Evolutionary conservation across 2,113 vertebrate genomes (phyloP).

Genomic region (Pteronura brasiliensis): DNA sequence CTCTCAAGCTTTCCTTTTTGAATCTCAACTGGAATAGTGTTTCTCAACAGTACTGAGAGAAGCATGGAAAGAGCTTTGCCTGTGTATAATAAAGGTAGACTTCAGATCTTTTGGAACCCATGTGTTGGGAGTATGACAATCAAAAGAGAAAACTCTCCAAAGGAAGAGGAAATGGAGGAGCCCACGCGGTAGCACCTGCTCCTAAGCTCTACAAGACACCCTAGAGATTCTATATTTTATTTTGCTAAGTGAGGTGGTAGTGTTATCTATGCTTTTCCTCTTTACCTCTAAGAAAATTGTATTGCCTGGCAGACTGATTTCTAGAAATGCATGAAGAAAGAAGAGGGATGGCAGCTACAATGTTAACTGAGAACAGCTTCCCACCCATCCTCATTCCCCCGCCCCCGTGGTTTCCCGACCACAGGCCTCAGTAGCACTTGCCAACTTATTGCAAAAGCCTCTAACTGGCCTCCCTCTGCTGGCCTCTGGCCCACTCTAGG

Average conservation of each 20-base stretch:
- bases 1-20: not conserved
- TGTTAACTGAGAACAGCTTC: not conserved
- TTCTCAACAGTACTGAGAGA: not conserved
- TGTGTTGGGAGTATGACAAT: not conserved
- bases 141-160: not conserved
- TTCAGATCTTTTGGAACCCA: not conserved
- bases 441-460: not conserved
- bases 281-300: not conserved
- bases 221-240: not conserved
- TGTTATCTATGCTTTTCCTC: not conserved
- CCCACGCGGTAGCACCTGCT: not conserved
- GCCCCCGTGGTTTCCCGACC: not conserved
- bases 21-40: not conserved
- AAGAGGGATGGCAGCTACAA: not conserved
- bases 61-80: not conserved
- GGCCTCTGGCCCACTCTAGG: not conserved
- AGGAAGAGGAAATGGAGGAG: not conserved
- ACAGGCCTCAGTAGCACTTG: too few species aligned
- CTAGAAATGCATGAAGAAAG: not conserved
- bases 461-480: not conserved
- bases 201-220: not conserved
- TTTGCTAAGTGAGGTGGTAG: not conserved
- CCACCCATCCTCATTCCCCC: too few species aligned
- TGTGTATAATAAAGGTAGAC: not conserved
- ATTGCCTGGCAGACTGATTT: not conserved